Evolutionary conservation across 1,140 invertebrate genomes (phyloP), one percentile per base, ranked within the genome.

Genomic region (Homalodisca vitripennis): DNA sequence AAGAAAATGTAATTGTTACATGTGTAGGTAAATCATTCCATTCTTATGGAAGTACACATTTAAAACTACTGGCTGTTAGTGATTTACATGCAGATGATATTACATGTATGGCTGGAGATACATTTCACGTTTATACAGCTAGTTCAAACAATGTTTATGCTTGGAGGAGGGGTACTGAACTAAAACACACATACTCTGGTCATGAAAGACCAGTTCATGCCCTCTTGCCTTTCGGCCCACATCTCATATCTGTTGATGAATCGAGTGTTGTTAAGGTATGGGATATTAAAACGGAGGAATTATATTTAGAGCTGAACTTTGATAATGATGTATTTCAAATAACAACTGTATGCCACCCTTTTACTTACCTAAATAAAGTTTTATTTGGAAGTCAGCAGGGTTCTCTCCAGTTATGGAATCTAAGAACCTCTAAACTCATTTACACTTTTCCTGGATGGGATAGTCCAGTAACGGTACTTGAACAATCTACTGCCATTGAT

Each of bases 351-450:
- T 81, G 91, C 57, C 97, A 99, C 84, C 97, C 96, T 1, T 88
- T 84, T 53, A 96, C 96, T 0, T 99, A 98, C 77, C 79, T 96
- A 1, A 98, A 99, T 78, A 99, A 98, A 83, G 86, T 98, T 57
- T 78, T 99, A n/a, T 79, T 99, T 57, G 97, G 92, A 14, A 97
- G 94, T 74, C 83, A 89, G 65, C 93, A 98, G 79, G 97, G 97
- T 0, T 78, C 83, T 41, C 72, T 99, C 69, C 93, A 98, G 74
- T 79, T 98, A 55, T 96, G 94, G 92, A 99, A 98, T 82, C 81
- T 98, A 2, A 89, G 89, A 66, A 87, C 87, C 73, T 84, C 86
- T 64, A 92, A 90, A 76, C 81, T 92, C 70, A 83, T 98, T 60
- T 90, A 92, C 77, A 87, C 86, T 0, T 96, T 98, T 77, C 81